A percentile compares a stretch with the other conserved stretches of the same genome.
Conservation (phyloP, 2,888 invertebrate genomes). For the Acanthosepion lycidas region DNA sequence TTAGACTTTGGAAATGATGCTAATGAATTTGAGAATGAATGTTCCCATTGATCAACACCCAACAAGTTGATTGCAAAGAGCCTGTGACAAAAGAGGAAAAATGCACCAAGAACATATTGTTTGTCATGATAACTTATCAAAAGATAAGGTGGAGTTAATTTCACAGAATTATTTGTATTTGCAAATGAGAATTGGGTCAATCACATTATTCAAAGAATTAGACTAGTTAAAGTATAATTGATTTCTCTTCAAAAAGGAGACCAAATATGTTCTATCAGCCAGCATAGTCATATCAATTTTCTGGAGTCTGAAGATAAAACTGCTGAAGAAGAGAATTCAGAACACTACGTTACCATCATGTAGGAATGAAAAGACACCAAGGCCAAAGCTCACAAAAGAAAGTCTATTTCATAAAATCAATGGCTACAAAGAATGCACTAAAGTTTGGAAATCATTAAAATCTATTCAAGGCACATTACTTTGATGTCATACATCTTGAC, state of each 20-base stretch:
- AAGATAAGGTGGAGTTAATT: too few species aligned
- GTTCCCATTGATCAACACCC: too few species aligned
- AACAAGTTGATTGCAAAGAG: too few species aligned
- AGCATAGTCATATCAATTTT: background rate
- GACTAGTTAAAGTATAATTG: background rate
- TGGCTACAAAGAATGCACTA: background rate
- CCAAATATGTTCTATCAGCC: background rate
- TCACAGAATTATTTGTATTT: too few species aligned
- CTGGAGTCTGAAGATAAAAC: background rate
- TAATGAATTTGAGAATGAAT: too few species aligned
- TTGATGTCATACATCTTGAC: background rate
- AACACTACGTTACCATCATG: background rate
- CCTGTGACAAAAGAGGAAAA: too few species aligned
- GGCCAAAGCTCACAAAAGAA: background rate
- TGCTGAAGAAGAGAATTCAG: too few species aligned
- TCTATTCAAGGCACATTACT: background rate
- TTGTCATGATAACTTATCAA: too few species aligned
- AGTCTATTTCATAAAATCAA: background rate
- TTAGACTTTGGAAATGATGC: too few species aligned
- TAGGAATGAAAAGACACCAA: background rate
- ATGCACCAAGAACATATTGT: too few species aligned
- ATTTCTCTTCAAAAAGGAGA: background rate
- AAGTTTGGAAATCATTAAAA: background rate
- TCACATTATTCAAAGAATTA: too few species aligned
- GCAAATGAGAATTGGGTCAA: too few species aligned